These are phyloP conservation scores for Festucalex cinctus DNA, from an alignment of 2,113 vertebrate genomes.

Conservation along the genomic window DNA sequence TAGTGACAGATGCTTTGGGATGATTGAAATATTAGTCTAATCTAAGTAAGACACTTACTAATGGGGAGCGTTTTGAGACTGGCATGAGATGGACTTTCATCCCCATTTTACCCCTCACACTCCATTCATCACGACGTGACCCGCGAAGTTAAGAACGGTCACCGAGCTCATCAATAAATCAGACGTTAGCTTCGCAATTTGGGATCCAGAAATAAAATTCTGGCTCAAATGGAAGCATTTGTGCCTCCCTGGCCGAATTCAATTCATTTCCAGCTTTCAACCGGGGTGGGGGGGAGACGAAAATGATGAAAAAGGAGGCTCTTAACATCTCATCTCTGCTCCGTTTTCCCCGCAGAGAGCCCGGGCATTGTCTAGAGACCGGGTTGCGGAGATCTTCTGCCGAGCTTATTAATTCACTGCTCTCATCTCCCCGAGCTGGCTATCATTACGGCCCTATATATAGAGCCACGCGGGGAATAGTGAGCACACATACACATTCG, in stretches of 20 bases:
- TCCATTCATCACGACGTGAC: constrained; percentile 21
- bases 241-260: constrained; percentile 37
- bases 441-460: constrained; percentile 79
- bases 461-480: constrained; percentile 70
- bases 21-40: background rate
- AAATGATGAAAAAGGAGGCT: constrained; percentile 39
- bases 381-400: constrained; percentile 62
- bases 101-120: constrained; percentile 19
- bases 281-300: constrained; percentile 10
- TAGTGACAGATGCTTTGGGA: no score
- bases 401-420: constrained; percentile 73
- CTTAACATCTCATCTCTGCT: constrained; percentile 60
- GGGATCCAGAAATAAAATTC: constrained; percentile 36
- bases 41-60: background rate
- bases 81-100: background rate
- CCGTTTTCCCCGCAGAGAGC: constrained; percentile 57
- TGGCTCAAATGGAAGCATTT: constrained; percentile 42
- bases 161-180: constrained; percentile 50
- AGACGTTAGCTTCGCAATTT: constrained; percentile 27
- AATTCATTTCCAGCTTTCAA: constrained; percentile 49
- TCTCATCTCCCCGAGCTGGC: constrained; percentile 74
- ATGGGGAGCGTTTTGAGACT: background rate
- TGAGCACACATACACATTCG: constrained; percentile 33
- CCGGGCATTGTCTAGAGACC: constrained; percentile 66
- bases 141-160: constrained; percentile 7